Evolutionary conservation across 2,797 vertebrate species (phyloP), one percentile per base, ranked within the genome.

Genomic region (Phylloscopus collybita): DNA sequence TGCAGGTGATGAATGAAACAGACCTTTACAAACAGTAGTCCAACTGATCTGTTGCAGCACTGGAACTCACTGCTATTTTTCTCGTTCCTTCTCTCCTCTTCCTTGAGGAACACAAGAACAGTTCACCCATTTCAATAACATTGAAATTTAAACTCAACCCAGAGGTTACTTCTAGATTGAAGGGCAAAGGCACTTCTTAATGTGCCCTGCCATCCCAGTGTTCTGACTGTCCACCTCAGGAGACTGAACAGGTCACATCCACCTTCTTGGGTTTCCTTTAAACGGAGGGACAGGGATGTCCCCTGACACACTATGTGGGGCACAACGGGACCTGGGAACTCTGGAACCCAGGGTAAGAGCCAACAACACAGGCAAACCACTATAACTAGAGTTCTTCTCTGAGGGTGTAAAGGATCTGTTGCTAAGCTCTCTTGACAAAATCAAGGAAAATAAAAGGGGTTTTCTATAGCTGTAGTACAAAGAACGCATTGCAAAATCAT

Each of bases 1-100:
- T 70, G 32, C 61, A 80, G 21, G 27, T 88, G 75, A 91, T 88
- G 38, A 82, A 91, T 65, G 67, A 93, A 94, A 86, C 10, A 86
- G 73, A 72, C 23, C 42, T 78, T 65, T 83, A 49, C 30, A n/a
- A 2, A 5, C 51, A 80, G 67, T 7, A 80, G 72, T 12, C 53
- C 3, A 34, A 20, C 64, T 60, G 67, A 80, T 86, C 29, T 27
- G 40, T 61, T 44, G 45, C 16, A 57, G 30, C 32, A 16, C 17
- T 78, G 32, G 26, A 71, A 75, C 6, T 51, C 26, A 10, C 15
- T 57, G 61, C 6, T 83, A 12, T 64, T 89, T 92, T n/a, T 59
- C 18, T 47, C 0, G 0, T 66, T 93, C 19, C 10, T 74, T 64
- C 23, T 81, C 78, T 76, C 25, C 11, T 34, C 32, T 53, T 80